Evolutionary conservation across 1,140 invertebrate species (phyloP).

Genomic region (Octopus sinensis): DNA sequence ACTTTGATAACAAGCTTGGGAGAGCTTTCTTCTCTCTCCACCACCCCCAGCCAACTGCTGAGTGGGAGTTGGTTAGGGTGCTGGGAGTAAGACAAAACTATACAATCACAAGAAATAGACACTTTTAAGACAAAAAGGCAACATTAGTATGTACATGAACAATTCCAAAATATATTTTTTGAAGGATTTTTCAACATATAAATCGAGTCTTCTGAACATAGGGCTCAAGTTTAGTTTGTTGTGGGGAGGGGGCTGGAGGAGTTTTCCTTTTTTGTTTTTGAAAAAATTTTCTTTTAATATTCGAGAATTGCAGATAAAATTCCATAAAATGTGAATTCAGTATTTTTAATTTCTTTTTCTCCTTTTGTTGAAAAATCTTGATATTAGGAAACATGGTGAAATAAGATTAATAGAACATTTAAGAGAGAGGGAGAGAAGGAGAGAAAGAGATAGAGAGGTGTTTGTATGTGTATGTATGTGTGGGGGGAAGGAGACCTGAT

Average conservation of each 20-base stretch:
- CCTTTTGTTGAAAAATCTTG: conserved; percentile 6
- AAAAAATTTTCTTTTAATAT: too few species aligned
- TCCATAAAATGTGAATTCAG: too few species aligned
- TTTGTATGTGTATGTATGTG: too few species aligned
- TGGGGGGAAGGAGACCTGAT: not conserved
- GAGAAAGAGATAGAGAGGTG: not conserved
- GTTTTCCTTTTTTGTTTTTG: too few species aligned
- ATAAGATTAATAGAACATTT: not conserved
- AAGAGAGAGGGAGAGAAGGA: not conserved
- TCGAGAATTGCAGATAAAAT: too few species aligned
- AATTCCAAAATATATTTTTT: conserved; percentile 16
- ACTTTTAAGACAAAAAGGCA: conserved; percentile 13
- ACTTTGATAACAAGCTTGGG: too few species aligned
- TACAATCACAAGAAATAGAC: conserved; percentile 6
- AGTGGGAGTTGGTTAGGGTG: not conserved
- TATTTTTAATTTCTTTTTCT: not conserved
- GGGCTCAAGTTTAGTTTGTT: not conserved
- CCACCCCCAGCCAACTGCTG: not conserved
- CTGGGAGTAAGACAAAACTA: conserved; percentile 4
- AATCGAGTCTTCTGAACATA: not conserved
- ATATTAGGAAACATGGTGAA: not conserved
- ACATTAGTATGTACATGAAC: conserved; percentile 12
- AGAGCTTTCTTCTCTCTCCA: not conserved
- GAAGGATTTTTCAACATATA: conserved; percentile 14
- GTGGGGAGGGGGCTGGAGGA: too few species aligned